These are phyloP conservation scores for Dicentrarchus labrax DNA, from an alignment of 2,113 vertebrate species.

Conservation along the genomic window DNA sequence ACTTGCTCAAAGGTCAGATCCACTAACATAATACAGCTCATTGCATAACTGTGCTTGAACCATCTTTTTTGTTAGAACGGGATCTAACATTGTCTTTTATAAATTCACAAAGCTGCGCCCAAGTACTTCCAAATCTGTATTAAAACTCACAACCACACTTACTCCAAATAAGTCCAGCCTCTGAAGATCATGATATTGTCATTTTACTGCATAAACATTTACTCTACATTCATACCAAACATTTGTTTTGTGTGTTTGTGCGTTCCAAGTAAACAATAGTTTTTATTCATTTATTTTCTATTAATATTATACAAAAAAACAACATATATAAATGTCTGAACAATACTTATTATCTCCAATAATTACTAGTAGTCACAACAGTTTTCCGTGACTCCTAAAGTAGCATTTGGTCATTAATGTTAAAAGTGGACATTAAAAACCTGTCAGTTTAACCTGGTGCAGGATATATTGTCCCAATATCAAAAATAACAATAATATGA, in stretches of 20 bases:
- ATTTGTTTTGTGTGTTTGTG: neutral
- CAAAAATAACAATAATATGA: neutral
- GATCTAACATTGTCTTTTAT: neutral
- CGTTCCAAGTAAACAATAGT: neutral
- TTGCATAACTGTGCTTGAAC: neutral
- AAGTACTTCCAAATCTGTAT: neutral
- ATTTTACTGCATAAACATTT: neutral
- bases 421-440: neutral
- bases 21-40: neutral
- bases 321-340: no score
- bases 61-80: neutral
- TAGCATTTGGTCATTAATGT: neutral
- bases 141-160: neutral
- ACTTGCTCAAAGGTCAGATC: constrained; percentile 50
- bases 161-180: no score
- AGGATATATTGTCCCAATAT: neutral
- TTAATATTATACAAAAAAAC: no score
- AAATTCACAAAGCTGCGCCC: neutral
- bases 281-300: neutral
- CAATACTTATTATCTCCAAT: neutral
- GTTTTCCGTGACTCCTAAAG: neutral
- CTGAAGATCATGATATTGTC: neutral
- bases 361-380: neutral
- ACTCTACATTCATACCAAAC: neutral
- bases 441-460: neutral